Base-by-base conservation (phyloP, 2,888 invertebrate genomes). In the Yponomeuta sedellus region DNA sequence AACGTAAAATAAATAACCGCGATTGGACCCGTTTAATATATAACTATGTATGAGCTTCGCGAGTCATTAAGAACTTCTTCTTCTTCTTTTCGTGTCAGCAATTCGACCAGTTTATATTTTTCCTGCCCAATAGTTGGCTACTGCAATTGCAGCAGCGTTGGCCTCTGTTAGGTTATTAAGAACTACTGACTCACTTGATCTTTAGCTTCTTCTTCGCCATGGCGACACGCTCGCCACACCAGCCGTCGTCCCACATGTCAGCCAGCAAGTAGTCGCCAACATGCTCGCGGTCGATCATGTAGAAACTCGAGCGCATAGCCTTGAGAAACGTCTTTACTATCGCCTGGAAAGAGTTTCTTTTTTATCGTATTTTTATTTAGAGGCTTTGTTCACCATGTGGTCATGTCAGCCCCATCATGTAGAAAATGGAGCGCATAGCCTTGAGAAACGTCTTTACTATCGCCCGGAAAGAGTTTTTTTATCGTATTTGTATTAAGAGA, bases 231-330 rank as follows among this genome's bases (percentile, higher is more conserved):
- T 86, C 86, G 0, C 76, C 20, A 19, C 83, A 76, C 81, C 90
- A 91, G 1, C 93, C 92, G 72, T 94, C 93, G 68, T 93, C 93
- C 88, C 92, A 94, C 79, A 93, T 89, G 74, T 93, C 93, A 0
- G 93, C 93, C 10, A 82, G 76, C 11, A 92, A 67, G 58, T 86
- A 80, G 0, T 87, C 87, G 0, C 83, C 76, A 1, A 80, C 69
- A 57, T 81, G 81, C 0, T 86, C 84, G 68, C 84, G 84, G 72
- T 93, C 91, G 52, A 94, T 85, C 22, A 92, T 91, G 77, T 86
- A 93, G 78, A 93, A 92, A 58, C 91, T 90, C 61, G 92, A 92
- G 39, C 92, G 82, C 84, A 93, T 93, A 0, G 93, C 93, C 0
- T 86, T 87, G 66, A 93, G 82, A 67, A 92, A 92, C 0, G 86